Evolutionary conservation across 2,797 vertebrate species (phyloP).

Genomic region (Clarias pachynema): DNA sequence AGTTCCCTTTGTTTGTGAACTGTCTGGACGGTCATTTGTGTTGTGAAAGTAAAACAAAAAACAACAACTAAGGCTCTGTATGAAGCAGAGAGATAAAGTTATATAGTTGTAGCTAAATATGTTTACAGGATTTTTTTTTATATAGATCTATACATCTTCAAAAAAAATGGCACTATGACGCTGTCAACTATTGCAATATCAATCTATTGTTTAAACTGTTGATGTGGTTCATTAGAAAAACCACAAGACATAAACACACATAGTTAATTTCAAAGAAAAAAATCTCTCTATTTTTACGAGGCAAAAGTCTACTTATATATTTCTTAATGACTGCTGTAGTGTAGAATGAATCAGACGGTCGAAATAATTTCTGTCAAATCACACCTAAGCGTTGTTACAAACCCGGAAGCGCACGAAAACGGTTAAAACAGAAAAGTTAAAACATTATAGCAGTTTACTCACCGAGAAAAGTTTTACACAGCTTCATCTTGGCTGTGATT

Average conservation of each 20-base stretch:
- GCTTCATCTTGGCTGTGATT: constrained; percentile 78
- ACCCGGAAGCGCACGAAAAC: background rate
- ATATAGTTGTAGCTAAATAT: background rate
- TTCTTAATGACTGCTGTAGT: background rate
- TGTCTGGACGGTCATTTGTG: constrained; percentile 50
- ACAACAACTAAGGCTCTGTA: background rate
- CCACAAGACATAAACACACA: background rate
- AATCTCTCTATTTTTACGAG: background rate
- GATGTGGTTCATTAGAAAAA: background rate
- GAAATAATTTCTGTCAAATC: constrained; percentile 16
- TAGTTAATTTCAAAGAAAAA: background rate
- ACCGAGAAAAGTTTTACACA: constrained; percentile 87
- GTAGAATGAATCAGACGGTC: background rate
- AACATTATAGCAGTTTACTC: constrained; percentile 61
- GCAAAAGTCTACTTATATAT: background rate
- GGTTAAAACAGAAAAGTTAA: background rate
- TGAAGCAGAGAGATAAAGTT: background rate
- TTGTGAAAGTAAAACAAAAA: constrained; percentile 25
- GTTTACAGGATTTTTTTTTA: background rate
- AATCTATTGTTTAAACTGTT: constrained; percentile 3
- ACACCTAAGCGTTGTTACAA: background rate
- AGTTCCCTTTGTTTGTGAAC: constrained; percentile 74
- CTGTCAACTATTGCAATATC: background rate
- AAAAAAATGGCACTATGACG: background rate
- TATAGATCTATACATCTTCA: background rate